Percentiles rank a stretch among this genome's conserved stretches.
Conservation (phyloP, 2,113 vertebrate species). For the Ptilonorhynchus violaceus region DNA sequence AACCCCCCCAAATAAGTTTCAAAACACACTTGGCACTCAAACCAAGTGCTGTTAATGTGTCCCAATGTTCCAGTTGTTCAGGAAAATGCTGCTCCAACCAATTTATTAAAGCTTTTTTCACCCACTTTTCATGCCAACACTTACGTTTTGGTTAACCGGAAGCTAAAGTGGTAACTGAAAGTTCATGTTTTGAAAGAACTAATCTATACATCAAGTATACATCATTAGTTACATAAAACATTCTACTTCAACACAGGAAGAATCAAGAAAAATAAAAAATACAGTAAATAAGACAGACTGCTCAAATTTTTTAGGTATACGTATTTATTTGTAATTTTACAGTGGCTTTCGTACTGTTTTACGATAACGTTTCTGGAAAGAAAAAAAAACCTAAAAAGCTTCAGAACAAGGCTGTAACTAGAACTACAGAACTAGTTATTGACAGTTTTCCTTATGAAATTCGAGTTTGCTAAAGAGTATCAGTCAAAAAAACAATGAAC, state of each 20-base stretch:
- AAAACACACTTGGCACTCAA: not conserved
- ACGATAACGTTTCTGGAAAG: not conserved
- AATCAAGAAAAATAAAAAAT: not conserved
- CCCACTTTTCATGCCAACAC: not conserved
- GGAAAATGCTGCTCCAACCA: not conserved
- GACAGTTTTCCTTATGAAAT: conserved; percentile 24
- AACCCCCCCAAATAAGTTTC: not conserved
- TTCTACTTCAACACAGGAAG: not conserved
- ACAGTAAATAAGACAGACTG: not conserved
- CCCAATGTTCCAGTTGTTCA: not conserved
- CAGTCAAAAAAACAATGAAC: not conserved
- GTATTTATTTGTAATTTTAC: conserved; percentile 65
- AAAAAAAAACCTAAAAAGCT: not conserved
- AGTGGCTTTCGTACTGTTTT: conserved; percentile 58
- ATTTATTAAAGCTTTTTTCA: not conserved
- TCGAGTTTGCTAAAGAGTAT: conserved; percentile 5
- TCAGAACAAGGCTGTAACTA: conserved; percentile 25
- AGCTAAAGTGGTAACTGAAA: not conserved
- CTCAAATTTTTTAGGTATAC: conserved; percentile 31
- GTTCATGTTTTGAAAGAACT: not conserved
- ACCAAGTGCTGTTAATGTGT: not conserved
- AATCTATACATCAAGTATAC: not conserved
- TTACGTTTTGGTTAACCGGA: not conserved
- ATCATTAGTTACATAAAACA: not conserved
- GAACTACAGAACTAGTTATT: conserved; percentile 1